Evolutionary conservation across 2,797 vertebrate genomes (phyloP), one percentile per base, ranked within the genome.

Genomic region (Takifugu rubripes): DNA sequence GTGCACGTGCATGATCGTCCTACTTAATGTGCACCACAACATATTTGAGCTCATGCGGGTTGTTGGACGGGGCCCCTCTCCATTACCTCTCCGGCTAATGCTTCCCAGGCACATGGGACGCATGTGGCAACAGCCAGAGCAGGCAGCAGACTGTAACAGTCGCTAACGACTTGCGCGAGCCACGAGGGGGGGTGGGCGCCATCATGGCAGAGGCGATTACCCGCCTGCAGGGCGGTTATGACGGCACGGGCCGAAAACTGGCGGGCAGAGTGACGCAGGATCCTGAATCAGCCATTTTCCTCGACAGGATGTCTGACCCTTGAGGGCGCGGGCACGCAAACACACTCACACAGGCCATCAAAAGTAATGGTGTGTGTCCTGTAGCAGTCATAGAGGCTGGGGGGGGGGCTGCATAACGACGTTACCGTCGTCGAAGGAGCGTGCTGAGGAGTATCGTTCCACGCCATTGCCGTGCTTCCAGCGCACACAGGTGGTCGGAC

Each of bases 341-440:
- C 53, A 54, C 43, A 46, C 26, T 12, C 56, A 52, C 36, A 29
- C 53, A 50, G n/a, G 33, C 66, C 66, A 83, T 83, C 73, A 82
- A 49, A 75, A 64, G 70, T 87, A 86, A 87, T 87, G 83, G 75
- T 60, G 82, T 79, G 84, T 83, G 80, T 83, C 77, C 69, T 58
- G 66, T 21, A 63, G 33, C 33, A 33, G 33, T 33, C 9, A 9
- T 33, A 33, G 31, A 33, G 31, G 31, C 5, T 9, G 31, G 31
- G 31, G 31, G 31, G 31, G 33, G 33, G 64, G 74, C 64, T 21
- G 21, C 71, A 62, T 71, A 72, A 72, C 27, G 52, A 72, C 76
- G 74, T 77, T 72, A 79, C 71, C 69, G 79, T 79, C 76, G 66
- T 54, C 57, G 74, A 75, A 64, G 75, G 72, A 79, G 83, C 79